phyloP scores from a whole-genome alignment of 2,113 vertebrate genomes.

The Corydoras maculifer region DNA sequence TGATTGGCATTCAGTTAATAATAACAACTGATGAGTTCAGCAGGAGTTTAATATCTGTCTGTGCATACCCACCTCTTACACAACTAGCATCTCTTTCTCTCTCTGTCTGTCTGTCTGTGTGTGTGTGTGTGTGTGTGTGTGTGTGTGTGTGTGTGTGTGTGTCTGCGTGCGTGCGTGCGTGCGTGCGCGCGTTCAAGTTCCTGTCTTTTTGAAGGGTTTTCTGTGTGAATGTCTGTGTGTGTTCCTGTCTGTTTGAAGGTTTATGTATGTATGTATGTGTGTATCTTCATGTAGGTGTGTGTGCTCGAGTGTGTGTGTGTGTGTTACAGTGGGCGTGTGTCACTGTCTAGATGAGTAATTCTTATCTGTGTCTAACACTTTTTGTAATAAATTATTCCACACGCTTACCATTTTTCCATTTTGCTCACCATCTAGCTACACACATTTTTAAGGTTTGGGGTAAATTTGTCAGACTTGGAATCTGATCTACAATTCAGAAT shows the following conservation, averaged over 20 bases:
- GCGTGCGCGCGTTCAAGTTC: not conserved
- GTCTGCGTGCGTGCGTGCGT: conserved; percentile 23
- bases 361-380: too few relatives aligned
- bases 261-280: conserved; percentile 10
- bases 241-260: not conserved
- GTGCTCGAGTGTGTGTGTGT: conserved; percentile 1
- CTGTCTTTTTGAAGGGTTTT: not conserved
- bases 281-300: not conserved
- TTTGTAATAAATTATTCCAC: too few relatives aligned
- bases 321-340: not conserved
- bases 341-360: not conserved
- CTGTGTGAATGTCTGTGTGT: not conserved
- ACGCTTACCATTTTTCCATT: too few relatives aligned
- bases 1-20: conserved; percentile 1
- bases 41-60: not conserved
- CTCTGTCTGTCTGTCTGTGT: conserved; percentile 11
- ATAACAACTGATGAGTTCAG: conserved; percentile 29
- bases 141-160: conserved; percentile 17
- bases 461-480: too few relatives aligned
- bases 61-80: conserved; percentile 16
- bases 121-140: conserved; percentile 24
- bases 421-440: too few relatives aligned
- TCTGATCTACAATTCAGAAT: too few relatives aligned
- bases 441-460: too few relatives aligned
- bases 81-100: conserved; percentile 28